Conservation (phyloP, 2,888 invertebrate species). For the Oscheius sp. region DNA sequence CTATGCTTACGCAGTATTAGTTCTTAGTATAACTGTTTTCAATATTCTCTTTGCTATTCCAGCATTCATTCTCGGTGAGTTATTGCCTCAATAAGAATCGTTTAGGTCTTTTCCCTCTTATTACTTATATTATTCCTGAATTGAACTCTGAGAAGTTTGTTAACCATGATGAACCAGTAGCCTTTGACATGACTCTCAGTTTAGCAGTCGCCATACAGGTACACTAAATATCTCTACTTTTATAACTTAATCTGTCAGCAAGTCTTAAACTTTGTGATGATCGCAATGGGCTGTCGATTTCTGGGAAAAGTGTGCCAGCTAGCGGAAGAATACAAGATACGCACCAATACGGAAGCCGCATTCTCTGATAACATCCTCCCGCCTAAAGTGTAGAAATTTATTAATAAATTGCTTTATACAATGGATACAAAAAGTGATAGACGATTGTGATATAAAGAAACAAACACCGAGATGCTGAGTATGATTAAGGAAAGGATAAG, state of each 20-base stretch:
- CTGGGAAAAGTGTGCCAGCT: constrained; percentile 21
- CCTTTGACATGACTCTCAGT: constrained; percentile 18
- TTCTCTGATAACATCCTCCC: constrained; percentile 22
- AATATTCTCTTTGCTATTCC: constrained; percentile 25
- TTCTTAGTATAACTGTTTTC: constrained; percentile 12
- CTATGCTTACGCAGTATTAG: constrained; percentile 18
- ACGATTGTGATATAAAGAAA: neutral
- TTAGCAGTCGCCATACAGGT: constrained; percentile 25
- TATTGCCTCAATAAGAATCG: neutral
- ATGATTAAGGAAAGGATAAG: constrained; percentile 17
- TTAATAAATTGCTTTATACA: constrained; percentile 1
- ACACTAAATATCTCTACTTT: neutral
- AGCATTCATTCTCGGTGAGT: constrained; percentile 26
- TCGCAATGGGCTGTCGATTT: constrained; percentile 16
- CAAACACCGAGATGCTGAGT: constrained; percentile 25
- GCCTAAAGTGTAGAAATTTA: neutral
- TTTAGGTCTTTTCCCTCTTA: constrained; percentile 30
- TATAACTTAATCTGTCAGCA: neutral
- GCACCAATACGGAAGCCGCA: constrained; percentile 14
- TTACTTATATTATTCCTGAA: constrained; percentile 28
- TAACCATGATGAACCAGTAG: constrained; percentile 11
- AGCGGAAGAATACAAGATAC: constrained; percentile 25
- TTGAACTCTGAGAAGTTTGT: constrained; percentile 12
- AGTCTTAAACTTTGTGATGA: constrained; percentile 18
- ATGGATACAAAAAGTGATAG: neutral